Base-by-base conservation (phyloP, 2,888 invertebrate genomes). In the Phyllotreta cruciferae region DNA sequence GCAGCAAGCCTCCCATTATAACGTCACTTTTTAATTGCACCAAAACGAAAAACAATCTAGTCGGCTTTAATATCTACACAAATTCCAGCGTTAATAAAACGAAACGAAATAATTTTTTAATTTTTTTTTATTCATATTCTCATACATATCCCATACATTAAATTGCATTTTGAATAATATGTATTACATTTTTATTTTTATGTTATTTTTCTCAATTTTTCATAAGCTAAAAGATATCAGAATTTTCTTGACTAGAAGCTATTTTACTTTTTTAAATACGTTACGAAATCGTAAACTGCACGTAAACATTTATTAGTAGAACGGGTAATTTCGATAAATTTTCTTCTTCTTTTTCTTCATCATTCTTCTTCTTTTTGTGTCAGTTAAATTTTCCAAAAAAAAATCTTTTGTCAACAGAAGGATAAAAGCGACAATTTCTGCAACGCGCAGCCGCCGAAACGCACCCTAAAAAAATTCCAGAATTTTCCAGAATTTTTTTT, bases 91-190 rank as follows among this genome's bases (percentile, higher is more conserved):
- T n/a, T n/a, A 52, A 60, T 42, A 44, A 44, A 44, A 36, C 34
- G n/a, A n/a, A n/a, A 1, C 3, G 6, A 35, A n/a, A 4, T 10
- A 42, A 55, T 62, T 62, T 66, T 55, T 44, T 45, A 62, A 60
- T 60, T 66, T 66, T 67, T 75, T 73, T 78, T 77, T 24, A 24
- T 24, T 78, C 76, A 78, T 79, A 76, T 78, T 82, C 80, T 81
- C 83, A 82, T 82, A 82, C 82, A 82, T 82, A 81, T 82, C 82
- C 82, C 83, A 82, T 82, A 82, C 83, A 82, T 79, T 80, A 80
- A 24, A 79, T 70, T 81, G 80, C 80, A 77, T 77, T 79, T 81
- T 77, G 79, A 81, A 81, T 80, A 80, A 24, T 24, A 24, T 24
- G 24, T 24, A 24, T 24, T 24, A 24, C 24, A 24, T 24, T 24